Evolutionary conservation across 1,140 invertebrate species (phyloP).

Genomic region (Sogatella furcifera): DNA sequence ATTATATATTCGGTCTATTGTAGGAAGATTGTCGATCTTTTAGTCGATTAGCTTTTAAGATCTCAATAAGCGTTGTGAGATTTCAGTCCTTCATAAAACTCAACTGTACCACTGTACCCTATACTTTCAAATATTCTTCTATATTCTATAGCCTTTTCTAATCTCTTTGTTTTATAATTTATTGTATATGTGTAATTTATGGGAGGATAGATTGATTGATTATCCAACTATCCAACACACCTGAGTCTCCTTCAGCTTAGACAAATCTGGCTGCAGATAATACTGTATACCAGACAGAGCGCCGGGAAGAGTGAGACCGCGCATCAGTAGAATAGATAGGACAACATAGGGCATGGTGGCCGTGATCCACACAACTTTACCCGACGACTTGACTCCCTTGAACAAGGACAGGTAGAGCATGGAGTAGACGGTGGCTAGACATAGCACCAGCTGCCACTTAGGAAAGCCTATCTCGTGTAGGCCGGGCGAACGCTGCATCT

Average conservation of each 20-base stretch:
- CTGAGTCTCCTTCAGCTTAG: constrained; percentile 53
- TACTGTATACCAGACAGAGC: constrained; percentile 70
- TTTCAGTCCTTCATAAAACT: too few species aligned
- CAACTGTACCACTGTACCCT: too few species aligned
- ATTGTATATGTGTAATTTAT: too few species aligned
- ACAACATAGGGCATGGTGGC: constrained; percentile 71
- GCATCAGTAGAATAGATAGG: constrained; percentile 53
- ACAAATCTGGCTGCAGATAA: constrained; percentile 73
- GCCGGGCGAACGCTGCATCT: constrained; percentile 59
- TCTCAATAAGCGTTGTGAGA: too few species aligned
- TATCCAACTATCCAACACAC: constrained; percentile 33
- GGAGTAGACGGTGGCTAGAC: constrained; percentile 56
- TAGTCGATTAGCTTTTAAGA: too few species aligned
- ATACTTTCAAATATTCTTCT: too few species aligned
- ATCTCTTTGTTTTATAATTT: too few species aligned
- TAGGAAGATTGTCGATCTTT: too few species aligned
- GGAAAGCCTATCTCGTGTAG: constrained; percentile 58
- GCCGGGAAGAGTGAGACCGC: constrained; percentile 64
- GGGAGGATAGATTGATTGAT: not conserved
- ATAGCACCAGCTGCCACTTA: constrained; percentile 60
- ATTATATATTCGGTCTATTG: too few species aligned
- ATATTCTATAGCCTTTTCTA: too few species aligned
- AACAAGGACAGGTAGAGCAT: constrained; percentile 71
- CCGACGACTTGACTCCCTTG: constrained; percentile 79
- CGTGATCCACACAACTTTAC: constrained; percentile 75